These are phyloP conservation scores for Isichthys henryi DNA, from an alignment of 2,113 vertebrate genomes.

Conservation along the genomic window DNA sequence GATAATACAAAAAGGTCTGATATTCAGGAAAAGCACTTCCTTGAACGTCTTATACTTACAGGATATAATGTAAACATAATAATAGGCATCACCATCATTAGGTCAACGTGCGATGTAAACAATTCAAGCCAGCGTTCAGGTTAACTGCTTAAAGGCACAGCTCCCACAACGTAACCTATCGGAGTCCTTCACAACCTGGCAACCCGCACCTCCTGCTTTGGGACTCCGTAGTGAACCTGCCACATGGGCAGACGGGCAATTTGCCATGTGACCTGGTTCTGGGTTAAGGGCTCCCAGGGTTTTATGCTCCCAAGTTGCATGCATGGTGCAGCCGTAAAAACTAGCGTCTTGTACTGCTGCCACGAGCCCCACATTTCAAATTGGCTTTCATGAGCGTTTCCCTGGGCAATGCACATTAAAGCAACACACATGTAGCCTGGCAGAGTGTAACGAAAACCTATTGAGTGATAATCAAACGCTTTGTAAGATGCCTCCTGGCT, in stretches of 20 bases:
- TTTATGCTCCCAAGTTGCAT: not conserved
- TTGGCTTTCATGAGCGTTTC: not conserved
- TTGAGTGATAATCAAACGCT: slow-evolving; percentile 4
- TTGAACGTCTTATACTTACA: not conserved
- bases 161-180: not conserved
- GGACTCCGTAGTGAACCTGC: not conserved
- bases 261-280: not conserved
- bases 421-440: not conserved
- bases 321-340: not conserved
- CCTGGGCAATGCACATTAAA: not conserved
- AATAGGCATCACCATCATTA: not conserved
- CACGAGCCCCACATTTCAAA: not conserved
- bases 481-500: not conserved
- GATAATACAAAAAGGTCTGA: not conserved
- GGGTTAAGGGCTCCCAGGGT: not conserved
- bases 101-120: not conserved
- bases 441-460: slow-evolving; percentile 5
- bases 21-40: not conserved
- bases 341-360: not conserved
- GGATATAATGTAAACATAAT: not conserved
- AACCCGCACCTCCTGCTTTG: not conserved
- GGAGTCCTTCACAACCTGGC: not conserved
- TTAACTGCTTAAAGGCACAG: not conserved
- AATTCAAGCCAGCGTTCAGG: not conserved
- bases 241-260: not conserved